Evolutionary conservation across 2,888 invertebrate genomes (phyloP).

Genomic region (Plutella xylostella): DNA sequence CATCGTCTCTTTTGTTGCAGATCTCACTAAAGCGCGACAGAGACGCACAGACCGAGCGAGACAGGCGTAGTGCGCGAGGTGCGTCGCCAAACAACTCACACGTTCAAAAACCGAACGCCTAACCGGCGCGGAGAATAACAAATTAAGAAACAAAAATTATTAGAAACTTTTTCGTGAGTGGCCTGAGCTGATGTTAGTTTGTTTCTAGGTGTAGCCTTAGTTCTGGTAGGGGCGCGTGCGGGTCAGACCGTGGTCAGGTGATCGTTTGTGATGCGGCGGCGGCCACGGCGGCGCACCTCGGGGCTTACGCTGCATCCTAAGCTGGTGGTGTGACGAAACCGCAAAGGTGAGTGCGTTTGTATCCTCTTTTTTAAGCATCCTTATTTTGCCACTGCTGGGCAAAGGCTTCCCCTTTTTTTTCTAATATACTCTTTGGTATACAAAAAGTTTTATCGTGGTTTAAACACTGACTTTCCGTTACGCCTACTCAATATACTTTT

Average conservation of each 20-base stretch:
- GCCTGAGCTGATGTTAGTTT: background rate
- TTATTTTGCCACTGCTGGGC: background rate
- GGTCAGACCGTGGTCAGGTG: conserved; percentile 20
- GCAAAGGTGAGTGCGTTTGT: conserved; percentile 41
- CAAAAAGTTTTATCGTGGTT: background rate
- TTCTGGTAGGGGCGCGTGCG: conserved; percentile 16
- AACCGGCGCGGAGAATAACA: background rate
- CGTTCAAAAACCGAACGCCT: background rate
- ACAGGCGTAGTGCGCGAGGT: conserved; percentile 50
- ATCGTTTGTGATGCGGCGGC: conserved; percentile 52
- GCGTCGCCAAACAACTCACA: conserved; percentile 37
- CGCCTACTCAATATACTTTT: background rate
- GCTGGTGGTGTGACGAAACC: conserved; percentile 61
- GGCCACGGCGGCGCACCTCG: conserved; percentile 34
- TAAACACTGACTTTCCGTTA: background rate
- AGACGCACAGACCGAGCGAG: conserved; percentile 32
- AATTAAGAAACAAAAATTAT: background rate
- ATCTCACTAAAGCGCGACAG: background rate
- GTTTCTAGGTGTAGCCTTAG: background rate
- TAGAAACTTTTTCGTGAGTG: background rate
- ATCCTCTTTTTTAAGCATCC: background rate
- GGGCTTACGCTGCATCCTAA: conserved; percentile 28
- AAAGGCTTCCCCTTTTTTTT: background rate
- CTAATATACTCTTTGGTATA: background rate
- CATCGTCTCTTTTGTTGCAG: background rate